These are phyloP conservation scores for Aphrocallistes beatrix DNA, from an alignment of 37 sponge, comb jelly and placozoan species.

Conservation along the genomic window DNA sequence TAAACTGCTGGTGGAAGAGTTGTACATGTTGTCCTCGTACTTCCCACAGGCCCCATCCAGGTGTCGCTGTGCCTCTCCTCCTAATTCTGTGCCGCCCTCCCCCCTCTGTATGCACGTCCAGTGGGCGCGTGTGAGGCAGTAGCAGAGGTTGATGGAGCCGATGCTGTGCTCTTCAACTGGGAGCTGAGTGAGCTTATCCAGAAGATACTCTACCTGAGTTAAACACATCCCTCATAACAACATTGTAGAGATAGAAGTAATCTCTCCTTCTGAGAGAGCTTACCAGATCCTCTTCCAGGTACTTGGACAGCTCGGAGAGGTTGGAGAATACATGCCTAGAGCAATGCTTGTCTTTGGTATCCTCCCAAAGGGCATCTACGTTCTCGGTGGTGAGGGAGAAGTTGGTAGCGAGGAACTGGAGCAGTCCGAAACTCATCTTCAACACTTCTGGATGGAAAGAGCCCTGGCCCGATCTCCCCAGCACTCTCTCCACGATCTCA, in stretches of 20 bases:
- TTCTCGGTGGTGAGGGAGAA: not conserved
- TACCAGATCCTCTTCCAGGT: not conserved
- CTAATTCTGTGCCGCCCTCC: not conserved
- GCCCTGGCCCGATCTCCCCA: not conserved
- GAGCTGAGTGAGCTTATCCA: not conserved
- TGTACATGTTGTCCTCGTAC: not conserved
- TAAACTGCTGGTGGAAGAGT: not conserved
- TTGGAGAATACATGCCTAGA: not conserved
- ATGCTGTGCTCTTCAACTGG: not conserved
- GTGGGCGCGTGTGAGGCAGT: not conserved
- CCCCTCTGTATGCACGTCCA: not conserved
- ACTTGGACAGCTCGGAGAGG: not conserved
- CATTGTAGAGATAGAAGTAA: no score
- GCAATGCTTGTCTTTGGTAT: not conserved
- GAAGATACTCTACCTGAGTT: not conserved
- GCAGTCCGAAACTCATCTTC: not conserved
- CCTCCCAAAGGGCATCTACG: conserved; percentile 11
- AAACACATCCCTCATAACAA: no score
- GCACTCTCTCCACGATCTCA: not conserved
- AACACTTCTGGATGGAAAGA: not conserved
- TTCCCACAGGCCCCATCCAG: not conserved
- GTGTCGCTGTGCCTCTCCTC: not conserved
- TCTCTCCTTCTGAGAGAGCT: not conserved
- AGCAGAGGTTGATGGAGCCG: not conserved
- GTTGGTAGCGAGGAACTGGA: not conserved